These are phyloP conservation scores for Mamestra brassicae DNA, from an alignment of 2,888 invertebrate genomes.

Conservation along the genomic window DNA sequence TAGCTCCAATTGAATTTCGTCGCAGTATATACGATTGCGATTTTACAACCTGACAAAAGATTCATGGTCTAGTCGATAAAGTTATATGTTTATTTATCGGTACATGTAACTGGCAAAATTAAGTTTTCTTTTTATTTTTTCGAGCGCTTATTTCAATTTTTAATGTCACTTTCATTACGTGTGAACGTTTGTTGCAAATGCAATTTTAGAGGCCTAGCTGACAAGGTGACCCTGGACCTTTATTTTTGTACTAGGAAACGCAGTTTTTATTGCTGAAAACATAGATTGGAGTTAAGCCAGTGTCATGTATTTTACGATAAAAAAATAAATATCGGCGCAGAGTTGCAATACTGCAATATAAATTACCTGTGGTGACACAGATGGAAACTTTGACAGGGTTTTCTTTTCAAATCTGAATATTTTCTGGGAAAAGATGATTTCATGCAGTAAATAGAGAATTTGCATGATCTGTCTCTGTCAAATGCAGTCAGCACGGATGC, in stretches of 20 bases:
- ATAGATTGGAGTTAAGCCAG: slow-evolving; percentile 54
- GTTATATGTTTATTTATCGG: slow-evolving; percentile 24
- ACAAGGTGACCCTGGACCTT: slow-evolving; percentile 35
- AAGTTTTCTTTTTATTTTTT: slow-evolving; percentile 21
- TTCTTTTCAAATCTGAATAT: slow-evolving; percentile 10
- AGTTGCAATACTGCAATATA: slow-evolving; percentile 12
- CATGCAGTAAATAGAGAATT: slow-evolving; percentile 13
- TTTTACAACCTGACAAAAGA: slow-evolving; percentile 33
- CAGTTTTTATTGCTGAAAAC: slow-evolving; percentile 37
- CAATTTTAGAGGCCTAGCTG: slow-evolving; percentile 31
- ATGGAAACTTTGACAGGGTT: slow-evolving; percentile 18
- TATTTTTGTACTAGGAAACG: slow-evolving; percentile 44
- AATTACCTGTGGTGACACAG: slow-evolving; percentile 31
- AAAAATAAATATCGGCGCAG: slow-evolving; percentile 13
- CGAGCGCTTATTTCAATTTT: slow-evolving; percentile 18
- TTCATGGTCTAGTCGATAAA: slow-evolving; percentile 27
- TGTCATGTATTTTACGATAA: slow-evolving; percentile 25
- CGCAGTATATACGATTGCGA: background rate
- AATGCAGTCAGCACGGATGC: background rate
- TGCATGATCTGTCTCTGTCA: slow-evolving; percentile 36
- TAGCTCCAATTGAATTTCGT: slow-evolving; percentile 15
- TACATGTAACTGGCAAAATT: slow-evolving; percentile 3
- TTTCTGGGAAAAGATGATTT: slow-evolving; percentile 27
- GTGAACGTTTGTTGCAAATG: slow-evolving; percentile 40
- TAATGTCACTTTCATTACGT: slow-evolving; percentile 37